Conservation (phyloP, 2,888 invertebrate species). For the Nymphalis c-album region DNA sequence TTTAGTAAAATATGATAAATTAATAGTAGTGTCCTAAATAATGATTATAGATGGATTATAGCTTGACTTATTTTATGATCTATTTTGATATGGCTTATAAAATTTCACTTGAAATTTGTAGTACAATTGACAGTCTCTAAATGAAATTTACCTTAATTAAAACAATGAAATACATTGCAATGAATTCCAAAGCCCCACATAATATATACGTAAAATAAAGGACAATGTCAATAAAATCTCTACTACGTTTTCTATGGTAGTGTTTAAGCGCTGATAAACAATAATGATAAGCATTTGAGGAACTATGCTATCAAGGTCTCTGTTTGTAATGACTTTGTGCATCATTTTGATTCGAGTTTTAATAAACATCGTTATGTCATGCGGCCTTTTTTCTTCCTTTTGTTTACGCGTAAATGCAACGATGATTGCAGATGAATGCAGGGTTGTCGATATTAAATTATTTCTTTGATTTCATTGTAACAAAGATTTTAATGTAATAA, state of each 20-base stretch:
- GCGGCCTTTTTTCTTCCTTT: conserved; percentile 27
- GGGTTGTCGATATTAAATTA: background rate
- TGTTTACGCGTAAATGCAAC: conserved; percentile 24
- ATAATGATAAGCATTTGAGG: conserved; percentile 33
- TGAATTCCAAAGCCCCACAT: too few relatives aligned
- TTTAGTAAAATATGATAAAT: too few relatives aligned
- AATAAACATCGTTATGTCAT: conserved; percentile 38
- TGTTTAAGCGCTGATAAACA: conserved; percentile 11
- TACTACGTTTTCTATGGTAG: conserved; percentile 5
- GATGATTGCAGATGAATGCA: background rate
- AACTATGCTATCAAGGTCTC: conserved; percentile 45
- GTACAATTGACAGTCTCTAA: too few relatives aligned
- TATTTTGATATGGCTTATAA: too few relatives aligned
- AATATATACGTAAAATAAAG: background rate
- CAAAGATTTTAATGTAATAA: background rate
- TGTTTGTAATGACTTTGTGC: conserved; percentile 41
- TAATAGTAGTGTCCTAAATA: too few relatives aligned
- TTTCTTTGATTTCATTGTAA: background rate
- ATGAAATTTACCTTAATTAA: too few relatives aligned
- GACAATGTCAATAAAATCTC: background rate
- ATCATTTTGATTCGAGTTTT: conserved; percentile 42
- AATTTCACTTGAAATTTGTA: too few relatives aligned
- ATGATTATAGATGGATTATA: too few relatives aligned
- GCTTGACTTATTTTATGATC: too few relatives aligned
- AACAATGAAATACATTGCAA: too few relatives aligned